Base-by-base conservation (phyloP, 2,113 vertebrate genomes). In the Cochlearius cochlearius region DNA sequence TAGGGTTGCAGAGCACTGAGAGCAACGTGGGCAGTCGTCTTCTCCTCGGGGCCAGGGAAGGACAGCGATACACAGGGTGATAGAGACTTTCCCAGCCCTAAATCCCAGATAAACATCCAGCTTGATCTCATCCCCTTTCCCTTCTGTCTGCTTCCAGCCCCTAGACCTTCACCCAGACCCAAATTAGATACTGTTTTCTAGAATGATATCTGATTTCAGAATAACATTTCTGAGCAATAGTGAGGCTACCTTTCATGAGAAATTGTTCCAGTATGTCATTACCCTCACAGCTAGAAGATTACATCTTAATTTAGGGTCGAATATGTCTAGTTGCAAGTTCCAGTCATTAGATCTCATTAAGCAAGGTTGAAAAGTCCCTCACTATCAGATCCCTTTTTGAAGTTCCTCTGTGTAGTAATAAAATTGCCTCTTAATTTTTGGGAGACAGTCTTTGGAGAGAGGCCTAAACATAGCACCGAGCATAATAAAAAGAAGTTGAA, bases 361-460 rank as follows among this genome's bases (percentile, higher is more conserved):
- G 30, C 74, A 62, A 93, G 93, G 87, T 79, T 96, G 90, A 97
- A 96, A 96, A 96, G 94, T 94, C 91, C 95, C 92, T 85, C 81
- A 53, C 87, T 94, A 96, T 97, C 94, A 97, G 96, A 96, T 96
- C 62, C 84, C 71, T 90, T 95, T 96, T 97, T 96, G 95, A 97
- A 96, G 96, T 96, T 96, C 58, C 58, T 91, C 87, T 64, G 50
- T 38, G 66, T 39, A 95, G 87, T 96, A 97, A 96, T 96, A 93
- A 96, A 97, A 91, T 79, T 16, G 53, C 96, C 81, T 96, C 87
- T 90, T 85, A 52, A 88, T 58, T 95, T 96, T 90, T 94, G 92
- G 77, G 96, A 97, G 96, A 47, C 81, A 18, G 74, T 36, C 77
- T 96, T 93, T 96, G 97, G 95, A 97, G 86, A 66, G 84, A 87